These are phyloP conservation scores for Myotis lucifugus DNA, from an alignment of 2,113 vertebrate species.

Conservation along the genomic window DNA sequence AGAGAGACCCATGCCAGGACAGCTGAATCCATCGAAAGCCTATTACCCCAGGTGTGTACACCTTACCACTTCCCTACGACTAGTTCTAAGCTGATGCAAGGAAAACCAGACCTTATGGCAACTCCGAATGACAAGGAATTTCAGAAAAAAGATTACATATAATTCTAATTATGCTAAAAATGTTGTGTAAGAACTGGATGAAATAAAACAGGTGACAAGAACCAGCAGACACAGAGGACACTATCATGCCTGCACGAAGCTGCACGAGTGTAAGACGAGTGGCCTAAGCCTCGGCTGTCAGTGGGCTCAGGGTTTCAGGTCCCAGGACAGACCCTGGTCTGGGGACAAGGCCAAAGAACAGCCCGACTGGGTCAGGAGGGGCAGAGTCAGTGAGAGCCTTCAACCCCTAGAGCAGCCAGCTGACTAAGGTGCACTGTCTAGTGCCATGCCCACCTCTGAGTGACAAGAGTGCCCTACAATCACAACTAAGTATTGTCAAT, in stretches of 20 bases:
- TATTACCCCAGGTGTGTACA: background rate
- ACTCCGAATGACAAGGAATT: constrained; percentile 1
- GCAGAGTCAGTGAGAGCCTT: background rate
- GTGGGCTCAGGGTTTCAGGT: background rate
- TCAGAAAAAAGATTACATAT: constrained; percentile 12
- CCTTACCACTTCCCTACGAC: background rate
- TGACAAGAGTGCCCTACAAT: background rate
- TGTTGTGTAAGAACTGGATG: background rate
- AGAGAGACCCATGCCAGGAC: background rate
- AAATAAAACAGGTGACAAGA: constrained; percentile 15
- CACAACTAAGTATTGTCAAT: background rate
- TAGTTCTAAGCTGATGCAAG: background rate
- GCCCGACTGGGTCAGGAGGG: background rate
- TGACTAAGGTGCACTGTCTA: background rate
- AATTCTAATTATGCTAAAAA: background rate
- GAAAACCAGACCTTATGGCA: background rate
- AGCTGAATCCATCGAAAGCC: background rate
- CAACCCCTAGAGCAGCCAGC: background rate
- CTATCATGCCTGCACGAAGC: background rate
- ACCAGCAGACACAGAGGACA: background rate
- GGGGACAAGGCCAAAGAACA: background rate
- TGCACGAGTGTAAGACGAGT: background rate
- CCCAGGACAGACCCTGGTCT: background rate
- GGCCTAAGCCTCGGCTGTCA: background rate
- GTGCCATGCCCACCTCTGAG: background rate